These are phyloP conservation scores for Ahaetulla prasina DNA, from an alignment of 2,113 vertebrate genomes.

Conservation along the genomic window DNA sequence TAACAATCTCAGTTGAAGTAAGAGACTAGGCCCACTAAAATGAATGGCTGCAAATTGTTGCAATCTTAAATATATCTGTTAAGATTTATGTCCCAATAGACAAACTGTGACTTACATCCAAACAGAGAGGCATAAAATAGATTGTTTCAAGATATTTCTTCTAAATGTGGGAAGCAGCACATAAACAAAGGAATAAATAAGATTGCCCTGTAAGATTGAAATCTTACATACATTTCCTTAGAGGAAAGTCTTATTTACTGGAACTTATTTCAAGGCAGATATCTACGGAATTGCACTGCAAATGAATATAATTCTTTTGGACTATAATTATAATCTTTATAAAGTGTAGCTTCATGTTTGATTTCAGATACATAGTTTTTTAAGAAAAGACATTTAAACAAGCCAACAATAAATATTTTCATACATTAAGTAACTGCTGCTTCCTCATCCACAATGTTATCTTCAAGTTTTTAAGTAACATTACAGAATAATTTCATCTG, in stretches of 20 bases:
- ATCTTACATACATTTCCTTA: not conserved
- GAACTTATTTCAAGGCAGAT: not conserved
- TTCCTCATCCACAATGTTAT: not conserved
- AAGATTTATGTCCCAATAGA: not conserved
- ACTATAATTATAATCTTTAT: not conserved
- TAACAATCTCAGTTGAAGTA: not conserved
- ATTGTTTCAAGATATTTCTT: not conserved
- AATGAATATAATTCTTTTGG: not conserved
- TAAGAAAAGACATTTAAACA: not conserved
- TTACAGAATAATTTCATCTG: slow-evolving; percentile 4
- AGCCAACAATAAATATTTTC: not conserved
- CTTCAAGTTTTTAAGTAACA: slow-evolving; percentile 14
- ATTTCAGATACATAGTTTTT: not conserved
- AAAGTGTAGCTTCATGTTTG: not conserved
- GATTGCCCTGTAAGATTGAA: not conserved
- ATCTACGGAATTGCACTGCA: not conserved
- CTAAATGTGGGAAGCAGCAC: not conserved
- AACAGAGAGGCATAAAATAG: not conserved
- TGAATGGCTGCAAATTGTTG: not conserved
- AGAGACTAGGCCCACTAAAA: not conserved
- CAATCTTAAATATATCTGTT: not conserved
- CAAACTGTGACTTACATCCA: not conserved
- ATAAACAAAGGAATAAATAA: not conserved
- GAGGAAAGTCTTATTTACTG: not conserved
- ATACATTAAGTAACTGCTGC: slow-evolving; percentile 18